phyloP scores from a whole-genome alignment of 2,113 vertebrate species.

The Thryonomys swinderianus region DNA sequence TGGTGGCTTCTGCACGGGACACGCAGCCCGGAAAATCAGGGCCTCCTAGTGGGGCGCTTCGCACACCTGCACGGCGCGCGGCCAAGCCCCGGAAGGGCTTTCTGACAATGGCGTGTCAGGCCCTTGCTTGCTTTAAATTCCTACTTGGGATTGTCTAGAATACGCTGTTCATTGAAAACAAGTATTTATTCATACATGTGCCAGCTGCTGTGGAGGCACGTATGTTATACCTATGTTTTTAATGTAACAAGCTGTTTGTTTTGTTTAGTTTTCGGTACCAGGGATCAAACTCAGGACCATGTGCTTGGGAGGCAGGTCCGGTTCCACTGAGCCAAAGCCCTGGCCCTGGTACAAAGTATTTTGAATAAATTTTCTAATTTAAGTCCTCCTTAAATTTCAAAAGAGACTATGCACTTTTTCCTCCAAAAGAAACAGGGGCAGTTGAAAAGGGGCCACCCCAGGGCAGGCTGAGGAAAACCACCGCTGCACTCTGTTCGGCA shows the following conservation, averaged over 20 bases:
- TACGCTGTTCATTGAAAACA: slow-evolving; percentile 37
- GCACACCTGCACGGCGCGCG: neutral
- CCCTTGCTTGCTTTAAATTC: slow-evolving; percentile 23
- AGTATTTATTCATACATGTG: neutral
- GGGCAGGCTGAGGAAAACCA: neutral
- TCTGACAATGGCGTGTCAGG: neutral
- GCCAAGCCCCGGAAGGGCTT: neutral
- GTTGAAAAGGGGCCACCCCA: neutral
- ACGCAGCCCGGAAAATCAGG: neutral
- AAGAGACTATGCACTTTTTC: neutral
- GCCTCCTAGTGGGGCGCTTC: neutral
- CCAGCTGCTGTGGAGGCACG: neutral
- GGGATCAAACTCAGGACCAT: too few relatives aligned
- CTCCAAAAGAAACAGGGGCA: neutral
- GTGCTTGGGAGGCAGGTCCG: too few relatives aligned
- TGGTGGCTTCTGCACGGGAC: too few relatives aligned
- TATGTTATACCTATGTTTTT: neutral
- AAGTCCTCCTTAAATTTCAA: neutral
- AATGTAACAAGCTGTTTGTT: neutral
- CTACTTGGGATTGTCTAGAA: neutral
- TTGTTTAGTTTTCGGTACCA: too few relatives aligned
- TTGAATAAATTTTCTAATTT: neutral
- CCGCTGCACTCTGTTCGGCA: neutral
- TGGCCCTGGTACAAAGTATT: neutral
- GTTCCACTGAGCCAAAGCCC: too few relatives aligned